A percentile compares a stretch with the other conserved stretches of the same genome.
Conservation (phyloP, 1,140 invertebrate genomes). For the Drosophila kikkawai region DNA sequence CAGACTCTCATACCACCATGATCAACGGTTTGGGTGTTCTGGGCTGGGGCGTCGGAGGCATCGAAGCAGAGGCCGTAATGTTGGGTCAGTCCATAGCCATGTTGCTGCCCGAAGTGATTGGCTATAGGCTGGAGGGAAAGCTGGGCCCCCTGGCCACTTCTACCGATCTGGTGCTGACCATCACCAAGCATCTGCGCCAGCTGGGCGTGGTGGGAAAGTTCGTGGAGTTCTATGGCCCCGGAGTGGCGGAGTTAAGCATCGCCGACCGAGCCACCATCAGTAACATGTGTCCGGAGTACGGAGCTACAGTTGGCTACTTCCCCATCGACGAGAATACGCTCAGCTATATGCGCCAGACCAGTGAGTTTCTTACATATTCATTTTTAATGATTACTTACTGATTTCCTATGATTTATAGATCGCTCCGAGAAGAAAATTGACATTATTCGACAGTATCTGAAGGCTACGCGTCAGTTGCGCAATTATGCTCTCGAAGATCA, state of each 20-base stretch:
- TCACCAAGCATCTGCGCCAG: conserved; percentile 98
- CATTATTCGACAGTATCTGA: conserved; percentile 94
- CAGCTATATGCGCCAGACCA: conserved; percentile 94
- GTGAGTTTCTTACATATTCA: conserved; percentile 86
- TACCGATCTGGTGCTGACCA: conserved; percentile 98
- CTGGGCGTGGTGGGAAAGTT: conserved; percentile 99
- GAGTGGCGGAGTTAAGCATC: conserved; percentile 95
- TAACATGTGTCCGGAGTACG: conserved; percentile 99
- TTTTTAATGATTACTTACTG: not conserved
- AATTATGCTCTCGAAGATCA: conserved; percentile 92
- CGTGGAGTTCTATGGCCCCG: conserved; percentile 99
- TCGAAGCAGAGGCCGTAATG: conserved; percentile 96
- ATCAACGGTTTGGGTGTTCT: conserved; percentile 96
- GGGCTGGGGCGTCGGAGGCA: conserved; percentile 90
- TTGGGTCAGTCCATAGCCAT: conserved; percentile 98
- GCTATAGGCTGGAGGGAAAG: conserved; percentile 94
- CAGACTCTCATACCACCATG: conserved; percentile 99
- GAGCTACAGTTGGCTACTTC: conserved; percentile 98
- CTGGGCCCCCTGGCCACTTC: conserved; percentile 95
- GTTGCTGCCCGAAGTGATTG: conserved; percentile 97
- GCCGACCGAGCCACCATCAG: conserved; percentile 97
- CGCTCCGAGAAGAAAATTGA: conserved; percentile 92
- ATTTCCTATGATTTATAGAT: conserved; percentile 86
- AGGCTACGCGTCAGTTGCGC: conserved; percentile 92
- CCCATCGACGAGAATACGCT: conserved; percentile 96